These are phyloP conservation scores for Nerophis lumbriciformis DNA, from an alignment of 2,113 vertebrate species.

Conservation along the genomic window DNA sequence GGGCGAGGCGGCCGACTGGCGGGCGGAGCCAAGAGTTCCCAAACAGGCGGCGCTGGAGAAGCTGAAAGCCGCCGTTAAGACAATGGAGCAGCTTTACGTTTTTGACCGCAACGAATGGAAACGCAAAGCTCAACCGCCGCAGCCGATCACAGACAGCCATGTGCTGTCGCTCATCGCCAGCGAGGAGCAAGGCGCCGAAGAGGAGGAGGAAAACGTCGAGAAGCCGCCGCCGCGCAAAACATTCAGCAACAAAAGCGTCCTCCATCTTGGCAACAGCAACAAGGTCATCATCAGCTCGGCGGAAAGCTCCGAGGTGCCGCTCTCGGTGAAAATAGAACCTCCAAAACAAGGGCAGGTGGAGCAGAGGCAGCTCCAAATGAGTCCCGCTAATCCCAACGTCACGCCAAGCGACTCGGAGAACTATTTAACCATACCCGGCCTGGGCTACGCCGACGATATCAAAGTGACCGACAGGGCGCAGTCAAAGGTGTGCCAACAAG, in stretches of 20 bases:
- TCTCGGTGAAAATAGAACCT: slow-evolving; percentile 64
- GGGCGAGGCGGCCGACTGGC: slow-evolving; percentile 64
- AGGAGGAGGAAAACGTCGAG: slow-evolving; percentile 24
- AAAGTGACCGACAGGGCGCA: slow-evolving; percentile 29
- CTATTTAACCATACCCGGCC: slow-evolving; percentile 82
- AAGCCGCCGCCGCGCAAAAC: slow-evolving; percentile 46
- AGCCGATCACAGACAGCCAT: slow-evolving; percentile 80
- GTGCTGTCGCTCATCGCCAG: slow-evolving; percentile 84
- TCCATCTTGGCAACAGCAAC: slow-evolving; percentile 57
- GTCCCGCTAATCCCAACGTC: slow-evolving; percentile 37
- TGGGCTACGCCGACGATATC: slow-evolving; percentile 46
- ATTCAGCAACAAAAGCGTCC: slow-evolving; percentile 55
- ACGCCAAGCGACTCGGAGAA: slow-evolving; percentile 74
- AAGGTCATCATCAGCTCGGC: slow-evolving; percentile 44
- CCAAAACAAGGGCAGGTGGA: slow-evolving; percentile 43
- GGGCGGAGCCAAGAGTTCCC: slow-evolving; percentile 55
- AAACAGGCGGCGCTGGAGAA: slow-evolving; percentile 87
- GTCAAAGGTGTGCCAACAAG: slow-evolving; percentile 22
- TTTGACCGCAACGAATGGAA: slow-evolving; percentile 92
- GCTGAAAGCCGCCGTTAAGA: slow-evolving; percentile 88
- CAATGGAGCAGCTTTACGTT: slow-evolving; percentile 94
- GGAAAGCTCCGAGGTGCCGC: slow-evolving; percentile 41
- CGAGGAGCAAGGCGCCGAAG: slow-evolving; percentile 64
- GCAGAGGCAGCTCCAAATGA: slow-evolving; percentile 34
- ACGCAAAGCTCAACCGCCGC: slow-evolving; percentile 79